Evolutionary conservation across 2,888 invertebrate species (phyloP), one percentile per base, ranked within the genome.

Genomic region (Amblyteles armatorius): DNA sequence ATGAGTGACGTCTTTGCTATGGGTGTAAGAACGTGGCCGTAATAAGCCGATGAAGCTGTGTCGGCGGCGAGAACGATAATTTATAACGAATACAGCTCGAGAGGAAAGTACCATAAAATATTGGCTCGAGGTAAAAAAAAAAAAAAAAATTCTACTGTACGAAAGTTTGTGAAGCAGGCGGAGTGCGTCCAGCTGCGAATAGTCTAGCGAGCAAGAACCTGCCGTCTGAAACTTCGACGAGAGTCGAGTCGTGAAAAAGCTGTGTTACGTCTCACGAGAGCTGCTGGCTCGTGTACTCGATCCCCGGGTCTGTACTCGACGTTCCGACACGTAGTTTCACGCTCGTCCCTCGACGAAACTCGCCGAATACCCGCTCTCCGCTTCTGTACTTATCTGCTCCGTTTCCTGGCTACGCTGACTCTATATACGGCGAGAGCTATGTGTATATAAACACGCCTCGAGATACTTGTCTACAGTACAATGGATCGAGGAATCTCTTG

Each of bases 321-420:
- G 84, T 85, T 85, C 82, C 84, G 82, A 79, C 76, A 77, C 82
- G 85, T 85, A 79, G 44, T 73, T 72, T 52, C n/a, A 79, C 79
- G 82, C 76, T 85, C 79, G 76, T 82, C 85, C 79, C 67, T 80
- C 48, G 65, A 60, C 79, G 72, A 79, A 72, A 65, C 72, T 57
- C 13, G 13, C 65, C 71, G 65, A 72, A 65, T 55, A 73, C 67
- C 26, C 29, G 57, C 57, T 26, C 57, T 57, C 50, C n/a, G 50
- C 50, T 74, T 79, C 65, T 79, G 55, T 29, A 40, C 36, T 55
- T 52, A 57, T 57, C 63, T n/a, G 55, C 57, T 52, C 72, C 22
- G 50, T 33, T 80, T 80, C 73, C 73, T 73, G 80, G 48, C 80
- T 67, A 57, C 44, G 55, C 67, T 74, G 26, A 22, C 33, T 73